phyloP scores from a whole-genome alignment of 2,797 vertebrate species.

The Masticophis lateralis region DNA sequence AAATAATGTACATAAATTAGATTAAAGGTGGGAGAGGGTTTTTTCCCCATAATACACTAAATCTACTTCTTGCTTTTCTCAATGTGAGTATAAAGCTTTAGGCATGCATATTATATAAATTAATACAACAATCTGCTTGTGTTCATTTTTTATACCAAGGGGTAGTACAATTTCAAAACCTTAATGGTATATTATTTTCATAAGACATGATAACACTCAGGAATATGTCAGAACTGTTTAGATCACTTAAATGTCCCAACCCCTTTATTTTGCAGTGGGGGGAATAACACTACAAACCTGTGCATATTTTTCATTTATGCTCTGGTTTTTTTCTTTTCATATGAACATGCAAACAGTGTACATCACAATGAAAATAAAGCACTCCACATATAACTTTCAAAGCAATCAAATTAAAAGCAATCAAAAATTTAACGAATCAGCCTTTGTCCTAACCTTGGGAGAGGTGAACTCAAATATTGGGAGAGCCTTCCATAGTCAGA shows the following conservation, averaged over 20 bases:
- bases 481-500: background rate
- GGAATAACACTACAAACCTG: background rate
- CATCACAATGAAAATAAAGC: background rate
- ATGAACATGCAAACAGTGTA: background rate
- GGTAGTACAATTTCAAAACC: conserved; percentile 39
- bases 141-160: conserved; percentile 32
- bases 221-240: conserved; percentile 19
- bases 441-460: background rate
- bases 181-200: conserved; percentile 32
- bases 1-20: conserved; percentile 64
- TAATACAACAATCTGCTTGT: conserved; percentile 5
- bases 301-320: background rate
- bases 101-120: conserved; percentile 64
- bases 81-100: conserved; percentile 61
- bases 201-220: conserved; percentile 26
- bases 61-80: conserved; percentile 55
- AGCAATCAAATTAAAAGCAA: background rate
- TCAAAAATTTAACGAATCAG: background rate
- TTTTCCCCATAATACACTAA: conserved; percentile 60
- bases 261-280: background rate
- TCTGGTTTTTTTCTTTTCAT: background rate
- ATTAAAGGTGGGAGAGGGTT: conserved; percentile 65
- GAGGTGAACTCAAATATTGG: background rate
- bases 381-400: background rate
- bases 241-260: background rate